A percentile compares a stretch with the other conserved stretches of the same genome.
These are phyloP conservation scores for Coturnix japonica DNA, from an alignment of 2,113 vertebrate species.

Conservation along the genomic window DNA sequence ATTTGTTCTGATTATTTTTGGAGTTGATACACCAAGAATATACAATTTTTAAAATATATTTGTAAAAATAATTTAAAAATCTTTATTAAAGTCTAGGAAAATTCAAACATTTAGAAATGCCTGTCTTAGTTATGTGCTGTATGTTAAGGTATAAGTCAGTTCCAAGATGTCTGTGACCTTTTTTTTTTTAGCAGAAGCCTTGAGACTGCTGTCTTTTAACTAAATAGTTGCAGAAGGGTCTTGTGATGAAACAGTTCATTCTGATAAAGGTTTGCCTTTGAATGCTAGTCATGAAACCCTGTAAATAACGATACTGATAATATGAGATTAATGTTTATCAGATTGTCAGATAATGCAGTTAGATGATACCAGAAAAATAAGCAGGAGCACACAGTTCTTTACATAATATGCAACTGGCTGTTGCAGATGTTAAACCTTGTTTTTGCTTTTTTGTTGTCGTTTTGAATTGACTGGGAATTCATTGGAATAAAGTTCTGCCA, in stretches of 20 bases:
- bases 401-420: neutral
- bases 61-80: neutral
- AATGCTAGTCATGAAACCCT: neutral
- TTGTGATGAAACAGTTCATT: neutral
- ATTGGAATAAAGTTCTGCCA: neutral
- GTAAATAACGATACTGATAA: neutral
- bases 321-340: neutral
- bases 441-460: too few relatives aligned
- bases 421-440: neutral
- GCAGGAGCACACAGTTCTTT: neutral
- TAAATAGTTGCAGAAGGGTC: neutral
- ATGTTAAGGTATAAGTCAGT: neutral
- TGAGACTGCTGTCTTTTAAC: neutral
- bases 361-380: neutral
- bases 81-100: neutral
- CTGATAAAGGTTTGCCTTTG: neutral
- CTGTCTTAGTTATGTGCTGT: neutral
- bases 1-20: neutral
- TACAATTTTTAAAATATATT: neutral
- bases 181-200: neutral
- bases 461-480: neutral
- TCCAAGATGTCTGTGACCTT: neutral
- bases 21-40: neutral
- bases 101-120: neutral
- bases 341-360: neutral